Conservation (phyloP, 2,888 invertebrate species). For the Therioaphis trifolii region DNA sequence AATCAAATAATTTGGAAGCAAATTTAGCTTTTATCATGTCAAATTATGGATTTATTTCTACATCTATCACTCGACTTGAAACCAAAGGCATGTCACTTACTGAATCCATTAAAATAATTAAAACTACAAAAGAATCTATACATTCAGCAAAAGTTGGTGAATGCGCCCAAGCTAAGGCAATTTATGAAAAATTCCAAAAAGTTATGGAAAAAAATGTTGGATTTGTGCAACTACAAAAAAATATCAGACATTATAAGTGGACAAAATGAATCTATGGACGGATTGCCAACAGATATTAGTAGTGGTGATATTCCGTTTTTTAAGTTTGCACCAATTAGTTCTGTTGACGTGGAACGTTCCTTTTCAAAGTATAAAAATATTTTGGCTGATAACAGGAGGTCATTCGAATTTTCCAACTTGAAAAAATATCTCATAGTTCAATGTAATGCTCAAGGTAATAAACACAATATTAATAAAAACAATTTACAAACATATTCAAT, state of each 20-base stretch:
- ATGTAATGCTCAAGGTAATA: conserved; percentile 34
- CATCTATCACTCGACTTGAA: conserved; percentile 48
- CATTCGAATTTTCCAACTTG: conserved; percentile 21
- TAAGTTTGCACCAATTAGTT: too few species aligned
- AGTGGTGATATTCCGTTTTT: too few species aligned
- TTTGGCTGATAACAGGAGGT: too few species aligned
- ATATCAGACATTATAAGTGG: too few species aligned
- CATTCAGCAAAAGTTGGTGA: too few species aligned
- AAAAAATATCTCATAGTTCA: conserved; percentile 21
- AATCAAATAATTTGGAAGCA: too few species aligned
- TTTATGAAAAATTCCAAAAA: conserved; percentile 37
- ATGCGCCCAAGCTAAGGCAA: conserved; percentile 30
- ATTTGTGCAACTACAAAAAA: conserved; percentile 40
- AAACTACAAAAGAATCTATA: conserved; percentile 19
- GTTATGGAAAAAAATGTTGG: conserved; percentile 37
- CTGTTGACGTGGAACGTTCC: too few species aligned
- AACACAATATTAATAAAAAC: conserved; percentile 4
- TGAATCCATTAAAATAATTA: conserved; percentile 51
- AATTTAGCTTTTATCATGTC: too few species aligned
- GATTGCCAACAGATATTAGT: too few species aligned
- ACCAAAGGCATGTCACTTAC: not conserved
- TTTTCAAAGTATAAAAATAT: too few species aligned
- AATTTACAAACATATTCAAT: conserved; percentile 26
- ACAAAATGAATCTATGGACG: too few species aligned
- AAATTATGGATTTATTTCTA: too few species aligned